Evolutionary conservation across 2,797 vertebrate genomes (phyloP), one percentile per base, ranked within the genome.

Genomic region (Todus mexicanus): DNA sequence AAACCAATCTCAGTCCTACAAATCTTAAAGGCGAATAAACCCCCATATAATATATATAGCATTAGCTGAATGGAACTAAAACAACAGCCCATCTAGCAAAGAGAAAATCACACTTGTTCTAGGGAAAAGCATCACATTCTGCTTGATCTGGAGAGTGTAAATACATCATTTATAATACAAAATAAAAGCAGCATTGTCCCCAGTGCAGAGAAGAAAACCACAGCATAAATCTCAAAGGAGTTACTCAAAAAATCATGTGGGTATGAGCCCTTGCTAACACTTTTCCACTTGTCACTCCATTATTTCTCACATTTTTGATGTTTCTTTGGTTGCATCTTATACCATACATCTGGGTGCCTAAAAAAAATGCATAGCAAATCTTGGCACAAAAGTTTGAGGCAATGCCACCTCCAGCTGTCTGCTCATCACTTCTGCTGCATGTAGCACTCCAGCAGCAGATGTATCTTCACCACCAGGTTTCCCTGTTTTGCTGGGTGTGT

Each of bases 1-100:
- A 90, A 90, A 77, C 71, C 38, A 80, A 90, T 90, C 33, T 88
- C 64, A 90, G 37, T 50, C 26, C 13, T 17, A 76, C 42, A 68
- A 38, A 61, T 83, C 65, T 93, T 87, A 72, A 82, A 84, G 61
- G 45, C 73, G 50, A 90, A 64, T 8, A 92, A 90, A 93, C 29
- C 8, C 22, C 5, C 0, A 0, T 75, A 45, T 74, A 59, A 14
- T 25, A 18, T 43, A 50, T 57, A 27, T 19, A 59, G 79, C 0
- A 1, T n/a, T 37, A 75, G 35, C 31, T 84, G 68, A 87, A 73
- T 64, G 26, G 43, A 89, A 70, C 4, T 2, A 63, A 90, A 95
- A 68, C 65, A 87, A 25, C 23, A 31, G 79, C 43, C 21, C 45
- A 40, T 68, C 68, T 45, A 68, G 20, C 19, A 74, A 61, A 42